Evolutionary conservation across 37 sponge, comb jelly and placozoan species (phyloP).

Genomic region (Chondrosia reniformis): DNA sequence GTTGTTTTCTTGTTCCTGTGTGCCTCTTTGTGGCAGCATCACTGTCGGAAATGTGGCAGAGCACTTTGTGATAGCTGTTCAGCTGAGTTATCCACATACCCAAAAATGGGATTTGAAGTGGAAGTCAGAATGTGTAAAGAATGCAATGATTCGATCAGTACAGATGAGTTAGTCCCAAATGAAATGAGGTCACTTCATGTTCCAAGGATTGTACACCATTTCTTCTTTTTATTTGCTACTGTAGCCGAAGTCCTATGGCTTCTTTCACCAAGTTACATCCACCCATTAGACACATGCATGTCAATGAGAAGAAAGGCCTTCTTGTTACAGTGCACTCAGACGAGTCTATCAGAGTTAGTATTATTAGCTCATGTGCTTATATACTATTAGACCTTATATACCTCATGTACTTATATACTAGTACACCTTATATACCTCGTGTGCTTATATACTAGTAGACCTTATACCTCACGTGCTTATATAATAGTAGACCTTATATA

Average conservation of each 20-base stretch:
- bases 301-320: slow-evolving; percentile 40
- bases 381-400: no score
- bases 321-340: slow-evolving; percentile 51
- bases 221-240: not conserved
- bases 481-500: no score
- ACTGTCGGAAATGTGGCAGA: slow-evolving; percentile 95
- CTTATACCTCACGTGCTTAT: no score
- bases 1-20: not conserved
- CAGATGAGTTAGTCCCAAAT: slow-evolving; percentile 81
- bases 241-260: slow-evolving; percentile 67
- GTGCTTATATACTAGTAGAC: no score
- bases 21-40: slow-evolving; percentile 65
- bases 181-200: not conserved
- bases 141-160: slow-evolving; percentile 74
- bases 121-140: slow-evolving; percentile 95
- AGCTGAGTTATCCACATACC: slow-evolving; percentile 66
- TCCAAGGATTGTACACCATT: not conserved
- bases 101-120: slow-evolving; percentile 91
- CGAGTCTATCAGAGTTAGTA: slow-evolving; percentile 51
- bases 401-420: no score
- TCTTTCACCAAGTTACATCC: slow-evolving; percentile 31
- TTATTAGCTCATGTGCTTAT: no score
- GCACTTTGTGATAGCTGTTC: slow-evolving; percentile 89
- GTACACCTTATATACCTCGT: no score
- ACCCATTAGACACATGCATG: slow-evolving; percentile 9